phyloP scores from a whole-genome alignment of 1,140 invertebrate species.

The Dicyema japonicum region DNA sequence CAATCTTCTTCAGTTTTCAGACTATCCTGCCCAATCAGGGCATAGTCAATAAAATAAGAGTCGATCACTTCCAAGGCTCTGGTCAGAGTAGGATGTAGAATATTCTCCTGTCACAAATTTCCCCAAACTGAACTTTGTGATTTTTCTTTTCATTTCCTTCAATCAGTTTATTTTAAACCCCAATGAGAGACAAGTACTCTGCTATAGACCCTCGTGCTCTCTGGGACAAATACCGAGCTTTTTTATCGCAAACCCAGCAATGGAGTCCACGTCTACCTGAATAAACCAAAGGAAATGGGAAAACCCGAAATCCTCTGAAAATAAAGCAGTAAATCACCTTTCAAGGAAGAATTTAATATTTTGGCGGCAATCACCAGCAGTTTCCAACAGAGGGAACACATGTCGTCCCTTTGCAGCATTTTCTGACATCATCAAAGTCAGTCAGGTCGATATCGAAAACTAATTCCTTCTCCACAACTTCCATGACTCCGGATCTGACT shows the following conservation, averaged over 20 bases:
- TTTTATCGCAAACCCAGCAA: conserved; percentile 73
- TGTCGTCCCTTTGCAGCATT: conserved; percentile 31
- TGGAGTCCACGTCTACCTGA: conserved; percentile 76
- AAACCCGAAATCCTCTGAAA: conserved; percentile 49
- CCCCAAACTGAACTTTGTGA: background rate
- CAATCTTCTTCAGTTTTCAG: conserved; percentile 15
- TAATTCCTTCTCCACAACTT: conserved; percentile 40
- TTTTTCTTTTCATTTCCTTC: conserved; percentile 1
- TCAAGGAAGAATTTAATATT: background rate
- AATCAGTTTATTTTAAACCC: no score
- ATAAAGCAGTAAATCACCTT: background rate
- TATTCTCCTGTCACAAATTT: conserved; percentile 2
- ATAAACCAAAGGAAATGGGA: conserved; percentile 66
- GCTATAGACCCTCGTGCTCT: conserved; percentile 33
- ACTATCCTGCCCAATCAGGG: conserved; percentile 7
- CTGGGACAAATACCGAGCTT: conserved; percentile 36
- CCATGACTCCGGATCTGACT: conserved; percentile 20
- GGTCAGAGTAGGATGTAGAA: conserved; percentile 4
- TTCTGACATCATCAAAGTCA: conserved; percentile 82
- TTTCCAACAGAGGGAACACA: no score
- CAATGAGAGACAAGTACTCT: conserved; percentile 39
- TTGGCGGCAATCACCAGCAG: no score
- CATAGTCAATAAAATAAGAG: background rate
- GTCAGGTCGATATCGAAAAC: conserved; percentile 99
- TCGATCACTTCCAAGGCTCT: background rate